phyloP scores from a whole-genome alignment of 2,113 vertebrate genomes.

The Glaucidium brasilianum region DNA sequence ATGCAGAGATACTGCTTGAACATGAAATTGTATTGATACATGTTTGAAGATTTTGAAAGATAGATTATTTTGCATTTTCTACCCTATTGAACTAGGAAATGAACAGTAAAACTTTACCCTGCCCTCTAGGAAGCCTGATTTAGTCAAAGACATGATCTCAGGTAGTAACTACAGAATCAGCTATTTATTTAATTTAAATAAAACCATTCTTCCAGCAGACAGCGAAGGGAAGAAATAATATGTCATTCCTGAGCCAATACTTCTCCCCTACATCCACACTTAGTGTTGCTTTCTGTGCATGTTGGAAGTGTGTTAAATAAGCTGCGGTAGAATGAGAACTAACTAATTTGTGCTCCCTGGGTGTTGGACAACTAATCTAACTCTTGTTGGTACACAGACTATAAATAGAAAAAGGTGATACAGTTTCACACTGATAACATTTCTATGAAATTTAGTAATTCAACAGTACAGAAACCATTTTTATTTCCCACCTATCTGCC shows the following conservation, averaged over 20 bases:
- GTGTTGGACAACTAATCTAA: not conserved
- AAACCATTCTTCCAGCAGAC: not conserved
- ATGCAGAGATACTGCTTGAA: not conserved
- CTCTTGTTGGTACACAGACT: not conserved
- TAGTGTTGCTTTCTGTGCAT: not conserved
- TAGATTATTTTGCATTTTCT: constrained; percentile 15
- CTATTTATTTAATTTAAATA: constrained; percentile 40
- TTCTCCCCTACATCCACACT: not conserved
- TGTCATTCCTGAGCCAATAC: not conserved
- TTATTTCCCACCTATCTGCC: not conserved
- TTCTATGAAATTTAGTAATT: not conserved
- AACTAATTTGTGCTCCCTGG: not conserved
- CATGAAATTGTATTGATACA: not conserved
- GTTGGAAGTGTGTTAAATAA: not conserved
- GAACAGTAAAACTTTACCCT: constrained; percentile 4
- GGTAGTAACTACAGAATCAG: not conserved
- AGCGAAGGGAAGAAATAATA: constrained; percentile 10
- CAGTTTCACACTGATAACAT: not conserved
- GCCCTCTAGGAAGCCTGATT: not conserved
- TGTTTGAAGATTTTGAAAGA: not conserved
- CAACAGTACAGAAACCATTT: not conserved
- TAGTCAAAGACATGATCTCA: not conserved
- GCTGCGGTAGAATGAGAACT: not conserved
- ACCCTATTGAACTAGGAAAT: constrained; percentile 49
- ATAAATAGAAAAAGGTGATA: not conserved